phyloP scores from a whole-genome alignment of 1,140 invertebrate species.

The Aradophagus sp. region DNA sequence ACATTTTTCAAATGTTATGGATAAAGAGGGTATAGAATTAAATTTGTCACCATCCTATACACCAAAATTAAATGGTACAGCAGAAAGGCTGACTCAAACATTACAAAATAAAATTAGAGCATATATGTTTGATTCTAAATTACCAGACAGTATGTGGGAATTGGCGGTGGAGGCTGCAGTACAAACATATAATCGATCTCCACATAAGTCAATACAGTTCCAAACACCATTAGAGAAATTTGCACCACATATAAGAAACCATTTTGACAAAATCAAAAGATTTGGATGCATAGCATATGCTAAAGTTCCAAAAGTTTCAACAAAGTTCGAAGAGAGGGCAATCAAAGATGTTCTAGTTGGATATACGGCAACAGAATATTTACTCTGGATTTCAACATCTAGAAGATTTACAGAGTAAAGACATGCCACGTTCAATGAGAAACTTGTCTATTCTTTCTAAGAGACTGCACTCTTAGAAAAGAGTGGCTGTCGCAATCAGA shows the following conservation, averaged over 20 bases:
- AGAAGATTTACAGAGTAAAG: conserved; percentile 22
- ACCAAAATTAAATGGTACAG: conserved; percentile 38
- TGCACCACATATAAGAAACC: conserved; percentile 6
- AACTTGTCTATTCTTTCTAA: no score
- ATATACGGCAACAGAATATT: conserved; percentile 38
- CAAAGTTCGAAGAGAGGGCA: background rate
- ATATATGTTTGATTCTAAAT: conserved; percentile 27
- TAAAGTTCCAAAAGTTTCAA: background rate
- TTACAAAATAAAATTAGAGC: conserved; percentile 4
- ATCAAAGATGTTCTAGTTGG: conserved; percentile 14
- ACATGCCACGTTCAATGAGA: conserved; percentile 2
- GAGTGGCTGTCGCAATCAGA: no score
- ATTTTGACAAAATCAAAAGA: conserved; percentile 14
- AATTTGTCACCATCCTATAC: conserved; percentile 5
- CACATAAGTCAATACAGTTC: conserved; percentile 27
- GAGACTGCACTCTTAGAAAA: no score
- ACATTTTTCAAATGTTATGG: background rate
- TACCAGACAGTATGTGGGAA: conserved; percentile 58
- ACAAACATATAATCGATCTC: conserved; percentile 55
- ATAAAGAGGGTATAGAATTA: conserved; percentile 1
- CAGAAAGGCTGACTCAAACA: conserved; percentile 53
- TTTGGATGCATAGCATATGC: conserved; percentile 33
- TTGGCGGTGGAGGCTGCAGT: conserved; percentile 56
- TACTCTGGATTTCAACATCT: conserved; percentile 22
- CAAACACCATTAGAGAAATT: conserved; percentile 48